These are phyloP conservation scores for Schizopygopsis malacanthus DNA, from an alignment of 2,797 vertebrate genomes.

Conservation along the genomic window DNA sequence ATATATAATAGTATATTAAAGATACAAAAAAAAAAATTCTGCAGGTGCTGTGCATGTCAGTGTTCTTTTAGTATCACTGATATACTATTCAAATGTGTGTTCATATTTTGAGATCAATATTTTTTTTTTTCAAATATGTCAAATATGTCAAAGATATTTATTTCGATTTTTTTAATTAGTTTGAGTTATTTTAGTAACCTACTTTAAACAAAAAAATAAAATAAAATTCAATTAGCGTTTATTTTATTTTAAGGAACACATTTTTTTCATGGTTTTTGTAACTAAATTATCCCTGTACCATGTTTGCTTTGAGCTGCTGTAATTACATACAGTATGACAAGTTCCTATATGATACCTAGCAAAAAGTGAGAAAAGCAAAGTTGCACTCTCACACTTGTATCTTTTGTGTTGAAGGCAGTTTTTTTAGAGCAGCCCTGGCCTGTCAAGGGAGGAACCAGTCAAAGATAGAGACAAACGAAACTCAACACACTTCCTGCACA, in stretches of 20 bases:
- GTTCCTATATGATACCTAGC: constrained; percentile 24
- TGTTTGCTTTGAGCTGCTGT: not conserved
- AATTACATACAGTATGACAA: not conserved
- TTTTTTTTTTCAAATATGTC: too few species aligned
- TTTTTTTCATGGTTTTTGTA: not conserved
- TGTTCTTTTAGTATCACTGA: too few species aligned
- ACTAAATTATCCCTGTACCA: not conserved
- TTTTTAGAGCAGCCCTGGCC: constrained; percentile 24
- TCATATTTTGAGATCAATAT: too few species aligned
- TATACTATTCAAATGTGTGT: too few species aligned
- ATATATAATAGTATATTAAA: not conserved
- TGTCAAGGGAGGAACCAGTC: constrained; percentile 43
- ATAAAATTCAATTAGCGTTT: too few species aligned
- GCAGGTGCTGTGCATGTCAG: too few species aligned
- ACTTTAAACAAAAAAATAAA: too few species aligned
- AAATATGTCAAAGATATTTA: not conserved
- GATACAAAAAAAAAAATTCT: too few species aligned
- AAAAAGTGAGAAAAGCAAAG: constrained; percentile 22
- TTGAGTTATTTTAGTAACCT: too few species aligned
- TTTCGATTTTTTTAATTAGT: not conserved
- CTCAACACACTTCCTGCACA: constrained; percentile 53
- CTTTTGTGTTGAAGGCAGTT: constrained; percentile 13
- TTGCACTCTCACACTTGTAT: constrained; percentile 4
- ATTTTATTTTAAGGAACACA: too few species aligned
- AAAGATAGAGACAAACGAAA: constrained; percentile 53